Percentiles rank a stretch among this genome's conserved stretches.
phyloP scores from a whole-genome alignment of 2,888 invertebrate genomes.

The Caenorhabditis becei region DNA sequence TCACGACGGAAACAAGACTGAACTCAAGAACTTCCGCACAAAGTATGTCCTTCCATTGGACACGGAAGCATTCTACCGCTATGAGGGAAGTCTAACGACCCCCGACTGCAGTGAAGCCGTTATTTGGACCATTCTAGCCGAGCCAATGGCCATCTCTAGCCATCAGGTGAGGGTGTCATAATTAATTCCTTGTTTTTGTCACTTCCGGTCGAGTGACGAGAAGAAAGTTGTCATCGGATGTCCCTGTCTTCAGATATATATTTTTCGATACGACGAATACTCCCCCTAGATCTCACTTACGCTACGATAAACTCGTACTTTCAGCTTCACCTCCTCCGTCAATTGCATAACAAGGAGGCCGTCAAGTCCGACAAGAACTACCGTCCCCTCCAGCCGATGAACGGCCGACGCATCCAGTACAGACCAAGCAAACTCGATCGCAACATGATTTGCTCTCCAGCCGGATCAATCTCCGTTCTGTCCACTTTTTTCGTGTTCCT shows the following conservation, averaged over 20 bases:
- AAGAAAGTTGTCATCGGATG: constrained; percentile 14
- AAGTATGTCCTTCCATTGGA: constrained; percentile 58
- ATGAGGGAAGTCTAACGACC: constrained; percentile 81
- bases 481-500: constrained; percentile 27
- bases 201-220: constrained; percentile 16
- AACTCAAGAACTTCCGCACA: constrained; percentile 60
- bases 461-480: constrained; percentile 10
- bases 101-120: constrained; percentile 80
- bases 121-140: constrained; percentile 80
- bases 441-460: constrained; percentile 59
- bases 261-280: not conserved
- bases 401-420: constrained; percentile 77
- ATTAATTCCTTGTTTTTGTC: constrained; percentile 4
- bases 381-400: constrained; percentile 78
- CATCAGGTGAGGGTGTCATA: constrained; percentile 59
- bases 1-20: constrained; percentile 50
- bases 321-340: constrained; percentile 69
- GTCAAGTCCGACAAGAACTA: constrained; percentile 70
- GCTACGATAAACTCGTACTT: constrained; percentile 41
- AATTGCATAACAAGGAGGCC: constrained; percentile 54
- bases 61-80: constrained; percentile 73
- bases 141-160: constrained; percentile 77
- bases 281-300: constrained; percentile 4
- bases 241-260: not conserved
- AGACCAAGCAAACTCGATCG: constrained; percentile 71